These are phyloP conservation scores for Perca schrenkii DNA, from an alignment of 2,113 vertebrate species.

Conservation along the genomic window DNA sequence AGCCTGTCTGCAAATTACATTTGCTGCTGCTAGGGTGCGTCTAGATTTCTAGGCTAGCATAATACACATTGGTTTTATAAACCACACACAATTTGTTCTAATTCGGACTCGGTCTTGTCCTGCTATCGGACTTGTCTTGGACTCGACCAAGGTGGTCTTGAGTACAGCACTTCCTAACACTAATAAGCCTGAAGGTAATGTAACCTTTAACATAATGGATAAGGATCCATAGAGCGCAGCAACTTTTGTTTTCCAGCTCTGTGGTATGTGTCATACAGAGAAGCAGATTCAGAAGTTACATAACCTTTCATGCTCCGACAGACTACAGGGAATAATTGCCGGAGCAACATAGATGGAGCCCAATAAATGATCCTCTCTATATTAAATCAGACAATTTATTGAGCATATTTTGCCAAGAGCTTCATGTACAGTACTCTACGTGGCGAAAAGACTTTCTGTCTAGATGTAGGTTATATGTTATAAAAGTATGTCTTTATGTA, in stretches of 20 bases:
- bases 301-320: constrained; percentile 46
- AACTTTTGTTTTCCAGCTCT: constrained; percentile 15
- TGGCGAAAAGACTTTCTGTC: constrained; percentile 20
- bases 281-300: constrained; percentile 45
- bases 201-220: not conserved
- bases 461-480: not conserved
- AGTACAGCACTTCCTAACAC: not conserved
- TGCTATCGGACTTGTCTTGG: no score
- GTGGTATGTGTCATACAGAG: constrained; percentile 8
- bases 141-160: no score
- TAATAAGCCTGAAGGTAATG: not conserved
- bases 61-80: no score
- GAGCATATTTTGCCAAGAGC: constrained; percentile 20
- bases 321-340: constrained; percentile 23
- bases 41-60: no score
- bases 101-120: no score
- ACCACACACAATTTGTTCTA: no score
- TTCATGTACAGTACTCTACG: constrained; percentile 3
- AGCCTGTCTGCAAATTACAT: no score
- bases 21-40: no score
- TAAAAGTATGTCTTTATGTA: not conserved
- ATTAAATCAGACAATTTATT: constrained; percentile 24
- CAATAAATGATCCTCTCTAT: constrained; percentile 42
- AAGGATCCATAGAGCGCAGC: not conserved
- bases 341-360: constrained; percentile 12